Base-by-base conservation (phyloP, 2,797 vertebrate genomes). In the Periophthalmus magnuspinnatus region DNA sequence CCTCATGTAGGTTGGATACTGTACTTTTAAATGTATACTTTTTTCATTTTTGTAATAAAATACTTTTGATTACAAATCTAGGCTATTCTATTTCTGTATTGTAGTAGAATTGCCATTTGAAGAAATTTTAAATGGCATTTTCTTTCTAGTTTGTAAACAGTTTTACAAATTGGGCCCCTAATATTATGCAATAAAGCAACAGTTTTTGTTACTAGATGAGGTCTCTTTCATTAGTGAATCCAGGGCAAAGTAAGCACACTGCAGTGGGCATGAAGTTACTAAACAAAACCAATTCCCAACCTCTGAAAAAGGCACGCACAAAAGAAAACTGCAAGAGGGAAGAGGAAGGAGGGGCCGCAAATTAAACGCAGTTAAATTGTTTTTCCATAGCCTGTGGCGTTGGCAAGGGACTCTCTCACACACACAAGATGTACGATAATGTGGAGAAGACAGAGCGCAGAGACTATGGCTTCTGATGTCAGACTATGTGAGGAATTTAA, bases 321-420 rank as follows among this genome's bases (percentile, higher is more conserved):
- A 82, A 80, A 81, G 56, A 90, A 72, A 80, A 70, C 74, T 6
- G 50, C 24, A 64, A 63, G 79, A 75, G 82, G 82, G 81, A 89
- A 72, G 61, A 57, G 71, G 70, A 54, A 65, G 59, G 1, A 58
- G 74, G 77, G 82, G 79, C 90, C 92, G 88, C 88, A 90, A 91
- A 93, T 93, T 92, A 91, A 90, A 90, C 87, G 85, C 76, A 91
- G 90, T 90, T 93, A 91, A 93, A 92, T 93, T 86, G 81, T 92
- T 95, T 94, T 94, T 94, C 94, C 93, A 92, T 91, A 79, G 91
- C 93, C 89, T 83, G 88, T 87, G 88, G 92, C 93, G 89, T 91
- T 71, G 79, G 82, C 84, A 90, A 85, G 86, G 90, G 87, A 91
- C 77, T 60, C 86, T 84, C 78, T 84, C 80, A 82, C 82, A 77